Conservation (phyloP, 2,888 invertebrate genomes). For the Globia sparganii region DNA sequence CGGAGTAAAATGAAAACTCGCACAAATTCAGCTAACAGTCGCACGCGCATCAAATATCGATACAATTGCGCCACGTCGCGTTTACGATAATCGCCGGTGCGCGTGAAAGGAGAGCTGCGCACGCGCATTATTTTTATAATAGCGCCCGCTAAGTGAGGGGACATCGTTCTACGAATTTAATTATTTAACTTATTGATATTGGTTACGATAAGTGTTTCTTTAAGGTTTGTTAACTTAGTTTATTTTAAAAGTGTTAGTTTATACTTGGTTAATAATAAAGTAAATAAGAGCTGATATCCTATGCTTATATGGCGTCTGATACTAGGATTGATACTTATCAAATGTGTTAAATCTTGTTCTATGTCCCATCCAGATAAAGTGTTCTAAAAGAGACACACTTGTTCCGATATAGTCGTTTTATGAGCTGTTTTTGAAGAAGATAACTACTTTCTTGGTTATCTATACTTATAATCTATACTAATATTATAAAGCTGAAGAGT, state of each 20-base stretch:
- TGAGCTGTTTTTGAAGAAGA: not conserved
- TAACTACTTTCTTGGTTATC: too few relatives aligned
- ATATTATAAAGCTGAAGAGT: too few relatives aligned
- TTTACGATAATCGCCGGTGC: constrained; percentile 73
- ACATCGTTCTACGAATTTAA: constrained; percentile 68
- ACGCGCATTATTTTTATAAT: constrained; percentile 63
- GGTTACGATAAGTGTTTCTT: constrained; percentile 49
- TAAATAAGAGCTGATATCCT: constrained; percentile 8
- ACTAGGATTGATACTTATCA: not conserved
- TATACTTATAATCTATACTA: too few relatives aligned
- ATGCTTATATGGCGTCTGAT: not conserved
- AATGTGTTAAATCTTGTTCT: not conserved
- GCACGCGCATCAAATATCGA: constrained; percentile 72
- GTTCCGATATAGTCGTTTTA: not conserved
- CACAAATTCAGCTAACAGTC: constrained; percentile 58
- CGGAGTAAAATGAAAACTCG: constrained; percentile 66
- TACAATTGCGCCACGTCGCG: constrained; percentile 73
- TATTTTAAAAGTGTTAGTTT: constrained; percentile 40
- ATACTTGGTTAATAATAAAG: constrained; percentile 12
- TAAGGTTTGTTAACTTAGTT: constrained; percentile 47
- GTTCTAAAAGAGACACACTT: not conserved
- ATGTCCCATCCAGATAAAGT: not conserved
- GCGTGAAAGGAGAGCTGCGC: constrained; percentile 74
- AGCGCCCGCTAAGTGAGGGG: constrained; percentile 66
- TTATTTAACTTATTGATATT: constrained; percentile 66